Evolutionary conservation across 2,888 invertebrate species (phyloP).

Genomic region (Eustalomyia histrio): DNA sequence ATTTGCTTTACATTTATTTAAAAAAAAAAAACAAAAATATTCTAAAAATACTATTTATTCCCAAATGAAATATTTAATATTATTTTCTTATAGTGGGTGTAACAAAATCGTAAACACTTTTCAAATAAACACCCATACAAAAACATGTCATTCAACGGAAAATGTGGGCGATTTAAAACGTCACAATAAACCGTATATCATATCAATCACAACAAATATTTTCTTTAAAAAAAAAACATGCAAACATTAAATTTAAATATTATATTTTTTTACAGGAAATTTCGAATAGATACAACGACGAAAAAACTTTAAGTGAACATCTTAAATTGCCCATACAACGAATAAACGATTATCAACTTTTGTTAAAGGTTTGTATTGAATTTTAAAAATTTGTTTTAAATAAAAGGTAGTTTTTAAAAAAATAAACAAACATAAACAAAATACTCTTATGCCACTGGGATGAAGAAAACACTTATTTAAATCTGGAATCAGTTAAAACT

Average conservation of each 20-base stretch:
- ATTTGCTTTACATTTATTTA: too few relatives aligned
- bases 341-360: constrained; percentile 97
- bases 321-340: constrained; percentile 96
- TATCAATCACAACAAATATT: neutral
- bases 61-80: neutral
- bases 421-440: neutral
- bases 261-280: constrained; percentile 84
- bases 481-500: neutral
- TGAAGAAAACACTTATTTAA: neutral
- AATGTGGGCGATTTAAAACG: constrained; percentile 15
- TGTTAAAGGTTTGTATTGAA: constrained; percentile 87
- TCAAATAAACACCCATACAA: constrained; percentile 18
- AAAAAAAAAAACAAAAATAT: too few relatives aligned
- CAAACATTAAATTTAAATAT: constrained; percentile 9
- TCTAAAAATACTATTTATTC: neutral
- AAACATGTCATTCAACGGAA: constrained; percentile 9
- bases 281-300: constrained; percentile 91
- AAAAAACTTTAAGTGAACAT: constrained; percentile 93
- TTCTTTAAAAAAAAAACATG: neutral
- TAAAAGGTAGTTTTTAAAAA: neutral
- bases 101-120: constrained; percentile 20
- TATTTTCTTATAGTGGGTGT: constrained; percentile 51
- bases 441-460: neutral
- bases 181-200: neutral
- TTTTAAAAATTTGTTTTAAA: neutral